Evolutionary conservation across 1,140 invertebrate species (phyloP).

Genomic region (Pogonomyrmex barbatus): DNA sequence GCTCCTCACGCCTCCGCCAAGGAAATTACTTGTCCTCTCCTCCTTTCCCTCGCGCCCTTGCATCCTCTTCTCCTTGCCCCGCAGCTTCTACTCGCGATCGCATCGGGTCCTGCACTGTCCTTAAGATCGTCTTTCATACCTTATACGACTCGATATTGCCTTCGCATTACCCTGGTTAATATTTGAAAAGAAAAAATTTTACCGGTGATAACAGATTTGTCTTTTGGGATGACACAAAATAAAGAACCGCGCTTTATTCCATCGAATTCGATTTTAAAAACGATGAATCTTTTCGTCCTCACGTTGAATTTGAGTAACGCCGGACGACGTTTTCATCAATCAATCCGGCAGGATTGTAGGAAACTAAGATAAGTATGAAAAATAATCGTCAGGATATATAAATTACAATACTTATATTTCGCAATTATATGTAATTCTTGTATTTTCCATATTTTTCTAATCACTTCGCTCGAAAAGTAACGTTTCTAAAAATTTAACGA

Average conservation of each 20-base stretch:
- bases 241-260: background rate
- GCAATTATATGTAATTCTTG: background rate
- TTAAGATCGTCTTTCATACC: slow-evolving; percentile 66
- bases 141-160: slow-evolving; percentile 17
- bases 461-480: background rate
- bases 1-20: slow-evolving; percentile 84
- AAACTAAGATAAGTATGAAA: background rate
- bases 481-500: background rate
- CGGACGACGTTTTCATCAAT: slow-evolving; percentile 18
- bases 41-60: slow-evolving; percentile 61
- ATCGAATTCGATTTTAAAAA: slow-evolving; percentile 24
- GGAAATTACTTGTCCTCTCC: slow-evolving; percentile 86
- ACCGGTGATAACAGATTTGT: background rate
- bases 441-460: background rate
- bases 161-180: slow-evolving; percentile 37
- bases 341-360: background rate
- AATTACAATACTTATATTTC: slow-evolving; percentile 9
- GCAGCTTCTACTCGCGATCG: slow-evolving; percentile 15
- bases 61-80: background rate
- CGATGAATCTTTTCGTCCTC: slow-evolving; percentile 21
- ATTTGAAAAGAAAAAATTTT: background rate
- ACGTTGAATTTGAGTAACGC: background rate
- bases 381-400: background rate
- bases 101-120: slow-evolving; percentile 49
- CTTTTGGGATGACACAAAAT: background rate